Percentiles rank a stretch among this genome's conserved stretches.
Evolutionary conservation across 2,888 invertebrate species (phyloP).

Genomic region (Gari tellinella): DNA sequence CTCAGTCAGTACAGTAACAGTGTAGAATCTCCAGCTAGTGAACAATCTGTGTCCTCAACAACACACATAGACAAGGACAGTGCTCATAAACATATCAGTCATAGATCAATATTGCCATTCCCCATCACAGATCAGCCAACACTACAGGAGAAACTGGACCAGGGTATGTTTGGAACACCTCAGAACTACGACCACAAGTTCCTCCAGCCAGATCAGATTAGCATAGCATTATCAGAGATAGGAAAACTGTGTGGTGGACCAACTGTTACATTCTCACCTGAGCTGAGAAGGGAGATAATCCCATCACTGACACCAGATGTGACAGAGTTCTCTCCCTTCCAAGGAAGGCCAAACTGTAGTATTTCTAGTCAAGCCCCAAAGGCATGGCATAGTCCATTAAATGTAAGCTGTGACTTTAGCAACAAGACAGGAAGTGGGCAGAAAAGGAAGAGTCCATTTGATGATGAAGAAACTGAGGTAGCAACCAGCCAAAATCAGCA

Average conservation of each 20-base stretch:
- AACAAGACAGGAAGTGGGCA: no score
- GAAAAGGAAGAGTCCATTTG: slow-evolving; percentile 28
- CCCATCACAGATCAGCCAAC: no score
- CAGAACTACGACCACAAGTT: not conserved
- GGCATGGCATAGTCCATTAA: no score
- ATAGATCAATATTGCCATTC: no score
- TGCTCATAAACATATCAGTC: slow-evolving; percentile 4
- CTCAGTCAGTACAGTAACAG: no score
- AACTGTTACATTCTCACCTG: slow-evolving; percentile 52
- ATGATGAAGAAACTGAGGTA: slow-evolving; percentile 3
- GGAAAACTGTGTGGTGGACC: slow-evolving; percentile 50
- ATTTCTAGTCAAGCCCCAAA: no score
- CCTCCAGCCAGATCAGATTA: slow-evolving; percentile 20
- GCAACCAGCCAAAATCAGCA: not conserved
- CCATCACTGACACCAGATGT: slow-evolving; percentile 28
- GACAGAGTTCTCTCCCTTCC: no score
- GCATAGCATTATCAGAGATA: slow-evolving; percentile 44
- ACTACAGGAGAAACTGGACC: no score
- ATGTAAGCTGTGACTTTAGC: no score
- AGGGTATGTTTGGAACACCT: no score
- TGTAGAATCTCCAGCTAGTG: not conserved
- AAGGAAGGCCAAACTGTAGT: no score
- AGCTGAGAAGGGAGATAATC: slow-evolving; percentile 41
- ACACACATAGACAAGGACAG: slow-evolving; percentile 9
- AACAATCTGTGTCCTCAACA: slow-evolving; percentile 10